phyloP scores from a whole-genome alignment of 2,888 invertebrate genomes.

The Aproaerema taeniolella region DNA sequence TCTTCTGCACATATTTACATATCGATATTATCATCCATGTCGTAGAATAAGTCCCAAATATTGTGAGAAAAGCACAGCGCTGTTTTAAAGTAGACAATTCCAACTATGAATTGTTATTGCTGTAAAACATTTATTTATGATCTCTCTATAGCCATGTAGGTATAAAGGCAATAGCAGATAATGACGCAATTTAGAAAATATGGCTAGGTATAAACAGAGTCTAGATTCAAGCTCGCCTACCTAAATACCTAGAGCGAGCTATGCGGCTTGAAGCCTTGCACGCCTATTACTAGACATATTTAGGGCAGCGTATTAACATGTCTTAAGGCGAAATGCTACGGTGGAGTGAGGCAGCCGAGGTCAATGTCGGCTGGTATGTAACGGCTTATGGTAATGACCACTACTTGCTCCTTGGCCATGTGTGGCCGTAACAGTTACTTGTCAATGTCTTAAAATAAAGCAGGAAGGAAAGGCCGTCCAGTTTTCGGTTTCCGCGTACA shows the following conservation, averaged over 20 bases:
- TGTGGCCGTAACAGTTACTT: constrained; percentile 37
- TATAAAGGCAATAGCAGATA: constrained; percentile 4
- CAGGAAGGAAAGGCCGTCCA: constrained; percentile 17
- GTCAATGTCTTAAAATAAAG: constrained; percentile 30
- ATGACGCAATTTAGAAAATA: constrained; percentile 2
- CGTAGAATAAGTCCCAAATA: no score
- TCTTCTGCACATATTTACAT: constrained; percentile 52
- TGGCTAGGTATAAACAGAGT: background rate
- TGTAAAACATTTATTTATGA: no score
- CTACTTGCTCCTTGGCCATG: constrained; percentile 33
- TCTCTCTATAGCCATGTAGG: no score
- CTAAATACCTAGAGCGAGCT: constrained; percentile 36
- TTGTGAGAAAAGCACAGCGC: no score
- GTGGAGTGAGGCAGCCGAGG: constrained; percentile 38
- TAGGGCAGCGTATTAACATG: constrained; percentile 51
- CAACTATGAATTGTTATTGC: no score
- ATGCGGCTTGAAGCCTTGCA: constrained; percentile 53
- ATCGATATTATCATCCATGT: no score
- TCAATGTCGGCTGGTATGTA: constrained; percentile 49
- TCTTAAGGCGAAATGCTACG: constrained; percentile 43
- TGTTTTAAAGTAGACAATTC: no score
- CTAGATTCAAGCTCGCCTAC: constrained; percentile 34
- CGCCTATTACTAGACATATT: constrained; percentile 42
- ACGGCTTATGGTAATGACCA: constrained; percentile 54
- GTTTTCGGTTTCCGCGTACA: constrained; percentile 19